A percentile compares a stretch with the other conserved stretches of the same genome.
Conservation (phyloP, 2,113 vertebrate species). For the Corapipo altera region DNA sequence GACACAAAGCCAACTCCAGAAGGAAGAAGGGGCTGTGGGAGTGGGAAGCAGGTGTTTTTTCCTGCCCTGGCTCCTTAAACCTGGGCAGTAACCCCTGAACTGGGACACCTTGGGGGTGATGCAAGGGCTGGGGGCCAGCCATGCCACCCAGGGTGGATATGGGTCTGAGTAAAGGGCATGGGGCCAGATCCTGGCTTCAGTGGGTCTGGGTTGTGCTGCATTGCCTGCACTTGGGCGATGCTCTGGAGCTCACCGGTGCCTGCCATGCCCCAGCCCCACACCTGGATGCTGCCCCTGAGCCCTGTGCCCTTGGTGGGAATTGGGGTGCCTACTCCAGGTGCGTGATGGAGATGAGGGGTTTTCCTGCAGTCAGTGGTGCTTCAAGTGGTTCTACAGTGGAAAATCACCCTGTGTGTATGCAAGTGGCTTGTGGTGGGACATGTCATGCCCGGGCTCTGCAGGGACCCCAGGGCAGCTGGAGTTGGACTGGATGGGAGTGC, state of each 20-base stretch:
- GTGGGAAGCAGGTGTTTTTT: not conserved
- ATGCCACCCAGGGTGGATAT: fast-evolving
- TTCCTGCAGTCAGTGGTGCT: not conserved
- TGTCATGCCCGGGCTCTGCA: not conserved
- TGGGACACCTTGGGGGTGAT: not conserved
- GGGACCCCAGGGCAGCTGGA: fast-evolving
- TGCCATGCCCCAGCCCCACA: not conserved
- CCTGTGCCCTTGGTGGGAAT: not conserved
- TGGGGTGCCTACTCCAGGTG: fast-evolving
- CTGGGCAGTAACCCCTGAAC: not conserved
- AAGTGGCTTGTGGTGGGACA: not conserved
- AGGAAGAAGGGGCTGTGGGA: not conserved
- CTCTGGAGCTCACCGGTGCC: not conserved
- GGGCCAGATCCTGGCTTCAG: not conserved
- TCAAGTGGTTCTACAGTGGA: not conserved
- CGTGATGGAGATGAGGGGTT: not conserved
- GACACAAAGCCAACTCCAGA: not conserved
- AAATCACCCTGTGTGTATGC: fast-evolving
- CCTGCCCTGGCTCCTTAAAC: not conserved
- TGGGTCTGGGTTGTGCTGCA: not conserved
- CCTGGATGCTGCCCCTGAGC: not conserved
- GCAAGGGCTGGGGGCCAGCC: not conserved
- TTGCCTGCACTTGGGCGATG: fast-evolving
- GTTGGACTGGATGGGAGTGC: not conserved
- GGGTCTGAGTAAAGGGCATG: not conserved